phyloP scores from a whole-genome alignment of 2,888 invertebrate genomes.

The Cheilosia scutellata region DNA sequence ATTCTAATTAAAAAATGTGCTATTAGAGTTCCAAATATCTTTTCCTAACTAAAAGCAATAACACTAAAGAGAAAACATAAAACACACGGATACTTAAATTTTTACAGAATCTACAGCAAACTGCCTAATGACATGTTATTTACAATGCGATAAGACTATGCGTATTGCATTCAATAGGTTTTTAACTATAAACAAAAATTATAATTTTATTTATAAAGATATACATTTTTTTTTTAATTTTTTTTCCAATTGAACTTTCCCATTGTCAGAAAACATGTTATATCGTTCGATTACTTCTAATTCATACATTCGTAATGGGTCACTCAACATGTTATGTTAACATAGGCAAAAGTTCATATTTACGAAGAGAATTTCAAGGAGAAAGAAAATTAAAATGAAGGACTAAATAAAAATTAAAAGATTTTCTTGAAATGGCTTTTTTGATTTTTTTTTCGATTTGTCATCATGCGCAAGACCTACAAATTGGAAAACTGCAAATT shows the following conservation, averaged over 20 bases:
- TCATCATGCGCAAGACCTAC: constrained; percentile 75
- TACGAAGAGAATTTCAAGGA: constrained; percentile 10
- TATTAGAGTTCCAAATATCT: background rate
- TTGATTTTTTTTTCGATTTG: constrained; percentile 35
- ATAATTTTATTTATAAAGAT: background rate
- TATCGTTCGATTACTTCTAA: constrained; percentile 75
- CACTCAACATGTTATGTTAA: constrained; percentile 56
- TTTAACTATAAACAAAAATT: constrained; percentile 19
- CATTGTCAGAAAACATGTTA: constrained; percentile 73
- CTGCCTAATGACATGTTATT: constrained; percentile 55
- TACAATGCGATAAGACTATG: constrained; percentile 58
- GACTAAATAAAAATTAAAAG: constrained; percentile 2
- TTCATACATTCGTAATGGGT: constrained; percentile 29
- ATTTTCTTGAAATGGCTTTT: constrained; percentile 11
- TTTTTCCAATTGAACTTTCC: constrained; percentile 64
- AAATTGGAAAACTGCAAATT: constrained; percentile 57
- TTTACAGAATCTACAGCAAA: constrained; percentile 56
- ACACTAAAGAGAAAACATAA: constrained; percentile 9
- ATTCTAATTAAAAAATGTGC: background rate
- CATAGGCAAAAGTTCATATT: constrained; percentile 67
- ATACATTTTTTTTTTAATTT: constrained; percentile 3
- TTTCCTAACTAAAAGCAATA: constrained; percentile 1
- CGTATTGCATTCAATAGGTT: constrained; percentile 38
- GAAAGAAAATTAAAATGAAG: constrained; percentile 21
- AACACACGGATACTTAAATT: background rate